A percentile compares a stretch with the other conserved stretches of the same genome.
These are phyloP conservation scores for Myanophis thanlyinensis DNA, from an alignment of 2,113 vertebrate species.

Conservation along the genomic window DNA sequence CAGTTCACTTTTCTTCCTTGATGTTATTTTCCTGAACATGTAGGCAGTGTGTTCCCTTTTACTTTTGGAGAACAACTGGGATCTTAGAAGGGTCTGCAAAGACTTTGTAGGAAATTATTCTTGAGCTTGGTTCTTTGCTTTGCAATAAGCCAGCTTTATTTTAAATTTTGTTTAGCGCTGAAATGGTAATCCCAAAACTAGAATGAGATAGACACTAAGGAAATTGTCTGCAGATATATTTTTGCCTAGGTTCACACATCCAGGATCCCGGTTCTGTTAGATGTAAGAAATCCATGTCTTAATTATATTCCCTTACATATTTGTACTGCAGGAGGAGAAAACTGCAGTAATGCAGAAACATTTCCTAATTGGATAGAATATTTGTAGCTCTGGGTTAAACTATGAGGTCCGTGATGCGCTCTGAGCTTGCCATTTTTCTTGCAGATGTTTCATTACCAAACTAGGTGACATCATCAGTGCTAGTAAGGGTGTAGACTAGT, in stretches of 20 bases:
- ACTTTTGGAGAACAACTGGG: not conserved
- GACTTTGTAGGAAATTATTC: not conserved
- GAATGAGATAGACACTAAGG: not conserved
- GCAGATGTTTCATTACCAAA: not conserved
- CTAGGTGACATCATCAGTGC: not conserved
- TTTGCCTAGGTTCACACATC: not conserved
- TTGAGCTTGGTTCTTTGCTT: not conserved
- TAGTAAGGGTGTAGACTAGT: not conserved
- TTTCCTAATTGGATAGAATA: not conserved
- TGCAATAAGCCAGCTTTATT: not conserved
- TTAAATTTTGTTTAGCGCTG: not conserved
- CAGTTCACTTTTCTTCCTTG: not conserved
- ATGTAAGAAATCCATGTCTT: not conserved
- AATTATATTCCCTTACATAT: not conserved
- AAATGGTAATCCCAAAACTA: not conserved
- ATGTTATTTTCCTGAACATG: not conserved
- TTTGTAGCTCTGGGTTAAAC: not conserved
- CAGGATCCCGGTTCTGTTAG: not conserved
- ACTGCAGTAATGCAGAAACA: not conserved
- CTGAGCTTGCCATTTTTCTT: not conserved
- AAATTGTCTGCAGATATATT: not conserved
- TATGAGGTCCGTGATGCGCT: not conserved
- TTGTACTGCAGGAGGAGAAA: not conserved
- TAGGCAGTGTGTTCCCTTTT: not conserved
- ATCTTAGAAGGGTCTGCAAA: not conserved